A percentile compares a stretch with the other conserved stretches of the same genome.
Evolutionary conservation across 2,113 vertebrate species (phyloP).

Genomic region (Pedionomus torquatus): DNA sequence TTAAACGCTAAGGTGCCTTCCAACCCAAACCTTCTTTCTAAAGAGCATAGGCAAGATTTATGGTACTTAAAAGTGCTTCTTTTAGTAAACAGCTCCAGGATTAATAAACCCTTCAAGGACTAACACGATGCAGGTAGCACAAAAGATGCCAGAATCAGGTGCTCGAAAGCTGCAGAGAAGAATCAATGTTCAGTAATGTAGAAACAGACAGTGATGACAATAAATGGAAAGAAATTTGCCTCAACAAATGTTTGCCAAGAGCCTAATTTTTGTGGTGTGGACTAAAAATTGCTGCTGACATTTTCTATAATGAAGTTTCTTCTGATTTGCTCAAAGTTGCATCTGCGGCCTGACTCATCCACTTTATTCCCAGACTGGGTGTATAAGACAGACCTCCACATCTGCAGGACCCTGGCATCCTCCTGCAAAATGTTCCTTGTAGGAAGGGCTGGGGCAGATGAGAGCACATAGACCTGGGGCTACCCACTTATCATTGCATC

Average conservation of each 20-base stretch:
- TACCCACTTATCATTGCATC: not conserved
- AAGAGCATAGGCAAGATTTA: not conserved
- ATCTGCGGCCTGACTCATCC: slow-evolving; percentile 13
- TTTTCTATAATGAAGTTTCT: slow-evolving; percentile 42
- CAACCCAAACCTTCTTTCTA: not conserved
- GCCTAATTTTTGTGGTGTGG: not conserved
- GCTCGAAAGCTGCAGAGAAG: not conserved
- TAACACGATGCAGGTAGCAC: rapidly evolving
- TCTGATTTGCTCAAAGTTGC: not conserved
- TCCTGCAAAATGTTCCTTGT: not conserved
- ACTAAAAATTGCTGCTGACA: slow-evolving; percentile 28
- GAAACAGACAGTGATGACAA: not conserved
- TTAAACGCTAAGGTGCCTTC: too few species aligned
- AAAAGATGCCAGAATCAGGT: not conserved
- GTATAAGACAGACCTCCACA: not conserved
- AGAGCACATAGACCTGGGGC: not conserved
- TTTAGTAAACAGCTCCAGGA: not conserved
- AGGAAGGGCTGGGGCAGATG: not conserved
- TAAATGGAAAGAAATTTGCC: slow-evolving; percentile 24
- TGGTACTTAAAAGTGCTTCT: not conserved
- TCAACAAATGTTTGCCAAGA: not conserved
- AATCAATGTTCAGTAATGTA: not conserved
- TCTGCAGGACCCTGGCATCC: not conserved
- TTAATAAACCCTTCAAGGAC: not conserved
- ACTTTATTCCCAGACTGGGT: not conserved